Percentiles rank a stretch among this genome's conserved stretches.
Evolutionary conservation across 1,140 invertebrate genomes (phyloP).

Genomic region (Lordiphosa collinella): DNA sequence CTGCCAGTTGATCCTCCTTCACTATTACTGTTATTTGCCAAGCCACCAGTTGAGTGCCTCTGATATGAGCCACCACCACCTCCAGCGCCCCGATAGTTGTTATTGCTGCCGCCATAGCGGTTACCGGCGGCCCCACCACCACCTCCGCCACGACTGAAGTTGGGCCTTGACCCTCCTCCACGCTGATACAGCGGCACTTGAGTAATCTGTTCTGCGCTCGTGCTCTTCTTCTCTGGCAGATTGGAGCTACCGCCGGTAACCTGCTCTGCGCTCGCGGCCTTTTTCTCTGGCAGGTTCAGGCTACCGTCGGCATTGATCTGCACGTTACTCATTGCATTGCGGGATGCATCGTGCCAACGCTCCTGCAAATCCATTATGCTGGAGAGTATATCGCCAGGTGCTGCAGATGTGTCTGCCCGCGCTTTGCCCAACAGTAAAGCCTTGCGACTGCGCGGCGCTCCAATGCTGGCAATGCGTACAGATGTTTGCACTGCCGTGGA

Average conservation of each 20-base stretch:
- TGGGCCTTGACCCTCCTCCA: conserved; percentile 77
- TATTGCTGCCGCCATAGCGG: conserved; percentile 76
- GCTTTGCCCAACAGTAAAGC: conserved; percentile 51
- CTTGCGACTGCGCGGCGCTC: conserved; percentile 49
- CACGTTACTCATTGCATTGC: conserved; percentile 61
- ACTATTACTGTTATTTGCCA: neutral
- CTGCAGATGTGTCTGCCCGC: conserved; percentile 14
- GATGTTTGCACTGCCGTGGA: conserved; percentile 78
- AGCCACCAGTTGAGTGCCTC: conserved; percentile 27
- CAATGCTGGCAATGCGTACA: conserved; percentile 53
- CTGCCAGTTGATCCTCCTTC: conserved; percentile 1
- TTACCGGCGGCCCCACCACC: conserved; percentile 78
- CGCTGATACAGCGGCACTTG: conserved; percentile 83
- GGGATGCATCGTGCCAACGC: conserved; percentile 83
- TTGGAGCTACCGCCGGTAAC: conserved; percentile 78
- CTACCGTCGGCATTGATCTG: conserved; percentile 71
- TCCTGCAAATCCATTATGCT: conserved; percentile 88
- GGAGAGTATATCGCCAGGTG: conserved; percentile 83
- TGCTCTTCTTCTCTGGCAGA: conserved; percentile 32
- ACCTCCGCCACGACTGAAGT: conserved; percentile 74
- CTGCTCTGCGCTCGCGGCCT: conserved; percentile 37
- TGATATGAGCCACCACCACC: conserved; percentile 48
- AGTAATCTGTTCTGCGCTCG: conserved; percentile 65
- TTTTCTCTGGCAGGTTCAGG: conserved; percentile 50
- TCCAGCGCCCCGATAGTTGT: conserved; percentile 68